A percentile compares a stretch with the other conserved stretches of the same genome.
Evolutionary conservation across 2,113 vertebrate genomes (phyloP).

Genomic region (Alethe castanea): DNA sequence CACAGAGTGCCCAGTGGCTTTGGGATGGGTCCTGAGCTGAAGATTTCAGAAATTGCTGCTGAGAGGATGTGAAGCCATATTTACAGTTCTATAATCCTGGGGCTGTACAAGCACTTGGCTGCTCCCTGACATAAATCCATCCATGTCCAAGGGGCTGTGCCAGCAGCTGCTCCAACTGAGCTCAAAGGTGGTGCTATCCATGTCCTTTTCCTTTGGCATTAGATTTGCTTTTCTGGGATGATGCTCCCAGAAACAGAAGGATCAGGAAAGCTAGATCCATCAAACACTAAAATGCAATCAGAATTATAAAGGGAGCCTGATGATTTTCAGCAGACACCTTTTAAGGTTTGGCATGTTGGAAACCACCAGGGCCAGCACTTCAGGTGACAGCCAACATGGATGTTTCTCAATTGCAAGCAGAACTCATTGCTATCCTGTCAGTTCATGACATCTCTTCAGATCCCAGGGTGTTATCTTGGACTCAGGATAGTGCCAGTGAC

Average conservation of each 20-base stretch:
- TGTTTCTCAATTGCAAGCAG: neutral
- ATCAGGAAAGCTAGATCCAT: neutral
- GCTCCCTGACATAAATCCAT: neutral
- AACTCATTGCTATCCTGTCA: neutral
- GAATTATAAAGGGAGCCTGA: neutral
- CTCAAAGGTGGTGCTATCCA: neutral
- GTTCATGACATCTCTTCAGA: neutral
- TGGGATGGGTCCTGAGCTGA: neutral
- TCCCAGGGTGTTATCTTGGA: neutral
- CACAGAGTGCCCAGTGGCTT: neutral
- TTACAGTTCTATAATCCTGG: neutral
- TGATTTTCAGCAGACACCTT: neutral
- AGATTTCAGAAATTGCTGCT: neutral
- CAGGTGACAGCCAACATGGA: neutral
- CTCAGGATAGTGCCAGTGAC: neutral
- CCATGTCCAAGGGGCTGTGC: neutral
- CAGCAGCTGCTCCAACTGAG: neutral
- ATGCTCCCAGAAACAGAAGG: neutral
- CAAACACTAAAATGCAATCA: neutral
- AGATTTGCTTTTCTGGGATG: neutral
- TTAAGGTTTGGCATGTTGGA: neutral
- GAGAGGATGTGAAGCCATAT: neutral
- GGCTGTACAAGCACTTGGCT: neutral
- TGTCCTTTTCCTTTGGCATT: neutral
- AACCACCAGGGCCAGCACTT: neutral